Evolutionary conservation across 2,113 vertebrate species (phyloP).

Genomic region (Misgurnus mizolepis): DNA sequence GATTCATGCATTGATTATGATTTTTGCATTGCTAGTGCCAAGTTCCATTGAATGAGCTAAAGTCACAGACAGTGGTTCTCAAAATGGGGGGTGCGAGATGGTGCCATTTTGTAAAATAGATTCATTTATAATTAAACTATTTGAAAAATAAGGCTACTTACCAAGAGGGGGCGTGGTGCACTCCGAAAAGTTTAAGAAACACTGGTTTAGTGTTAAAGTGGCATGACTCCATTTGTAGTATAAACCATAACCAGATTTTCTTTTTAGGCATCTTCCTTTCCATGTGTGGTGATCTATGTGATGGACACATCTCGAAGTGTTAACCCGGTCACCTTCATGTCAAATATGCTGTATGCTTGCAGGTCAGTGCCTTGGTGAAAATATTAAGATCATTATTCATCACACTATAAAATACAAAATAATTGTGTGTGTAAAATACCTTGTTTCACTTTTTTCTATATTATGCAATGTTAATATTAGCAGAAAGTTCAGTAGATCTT

Average conservation of each 20-base stretch:
- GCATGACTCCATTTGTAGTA: neutral
- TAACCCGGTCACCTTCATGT: slow-evolving; percentile 97
- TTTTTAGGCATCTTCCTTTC: slow-evolving; percentile 89
- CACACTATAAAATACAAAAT: slow-evolving; percentile 15
- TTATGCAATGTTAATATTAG: neutral
- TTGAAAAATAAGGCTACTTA: no score
- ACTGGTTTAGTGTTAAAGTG: no score
- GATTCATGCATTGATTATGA: no score
- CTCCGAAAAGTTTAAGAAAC: no score
- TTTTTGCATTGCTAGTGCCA: no score
- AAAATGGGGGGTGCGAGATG: no score
- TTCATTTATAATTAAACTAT: no score
- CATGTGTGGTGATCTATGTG: slow-evolving; percentile 92
- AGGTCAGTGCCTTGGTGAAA: slow-evolving; percentile 74
- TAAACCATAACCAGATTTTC: neutral
- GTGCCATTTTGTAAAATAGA: no score
- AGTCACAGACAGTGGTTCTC: no score
- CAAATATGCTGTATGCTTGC: slow-evolving; percentile 99
- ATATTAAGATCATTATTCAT: no score
- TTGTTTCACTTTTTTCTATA: neutral
- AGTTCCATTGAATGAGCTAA: no score
- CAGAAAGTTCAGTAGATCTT: neutral
- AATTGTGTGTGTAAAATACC: neutral
- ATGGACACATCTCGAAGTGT: slow-evolving; percentile 97
- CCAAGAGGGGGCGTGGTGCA: no score